phyloP scores from a whole-genome alignment of 2,888 invertebrate genomes.

The Horisme vitalbata region DNA sequence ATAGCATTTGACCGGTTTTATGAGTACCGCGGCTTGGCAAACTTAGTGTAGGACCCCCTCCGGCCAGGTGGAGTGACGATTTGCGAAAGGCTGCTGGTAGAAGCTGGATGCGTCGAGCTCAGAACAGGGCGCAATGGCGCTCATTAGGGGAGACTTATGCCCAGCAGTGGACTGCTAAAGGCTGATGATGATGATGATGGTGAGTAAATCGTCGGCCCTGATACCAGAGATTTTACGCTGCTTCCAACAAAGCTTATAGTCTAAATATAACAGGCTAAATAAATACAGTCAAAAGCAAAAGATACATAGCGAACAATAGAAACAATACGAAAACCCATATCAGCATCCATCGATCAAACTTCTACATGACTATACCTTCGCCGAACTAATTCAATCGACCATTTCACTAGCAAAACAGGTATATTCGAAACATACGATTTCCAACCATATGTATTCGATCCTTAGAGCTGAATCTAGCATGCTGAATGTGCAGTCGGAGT shows the following conservation, averaged over 20 bases:
- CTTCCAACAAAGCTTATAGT: too few relatives aligned
- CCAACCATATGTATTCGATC: not conserved
- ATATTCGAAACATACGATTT: constrained; percentile 5
- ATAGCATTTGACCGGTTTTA: too few relatives aligned
- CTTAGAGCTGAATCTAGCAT: not conserved
- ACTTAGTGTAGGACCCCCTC: too few relatives aligned
- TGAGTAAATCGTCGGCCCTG: too few relatives aligned
- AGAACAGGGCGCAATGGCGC: too few relatives aligned
- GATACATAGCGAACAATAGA: constrained; percentile 4
- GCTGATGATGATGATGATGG: too few relatives aligned
- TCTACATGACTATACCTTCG: constrained; percentile 34
- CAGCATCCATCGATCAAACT: constrained; percentile 43
- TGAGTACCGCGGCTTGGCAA: too few relatives aligned
- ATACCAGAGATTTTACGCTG: not conserved
- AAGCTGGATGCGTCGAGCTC: too few relatives aligned
- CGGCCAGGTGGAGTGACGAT: too few relatives aligned
- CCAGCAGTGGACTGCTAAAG: too few relatives aligned
- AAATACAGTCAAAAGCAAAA: not conserved
- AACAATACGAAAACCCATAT: constrained; percentile 32
- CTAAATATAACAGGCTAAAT: not conserved
- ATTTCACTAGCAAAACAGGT: constrained; percentile 37
- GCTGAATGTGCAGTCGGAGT: not conserved
- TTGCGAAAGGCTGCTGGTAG: too few relatives aligned
- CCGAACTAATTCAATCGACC: constrained; percentile 46
- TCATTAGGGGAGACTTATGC: too few relatives aligned